A percentile compares a stretch with the other conserved stretches of the same genome.
These are phyloP conservation scores for Rallus crepitans DNA, from an alignment of 2,797 vertebrate species.

Conservation along the genomic window DNA sequence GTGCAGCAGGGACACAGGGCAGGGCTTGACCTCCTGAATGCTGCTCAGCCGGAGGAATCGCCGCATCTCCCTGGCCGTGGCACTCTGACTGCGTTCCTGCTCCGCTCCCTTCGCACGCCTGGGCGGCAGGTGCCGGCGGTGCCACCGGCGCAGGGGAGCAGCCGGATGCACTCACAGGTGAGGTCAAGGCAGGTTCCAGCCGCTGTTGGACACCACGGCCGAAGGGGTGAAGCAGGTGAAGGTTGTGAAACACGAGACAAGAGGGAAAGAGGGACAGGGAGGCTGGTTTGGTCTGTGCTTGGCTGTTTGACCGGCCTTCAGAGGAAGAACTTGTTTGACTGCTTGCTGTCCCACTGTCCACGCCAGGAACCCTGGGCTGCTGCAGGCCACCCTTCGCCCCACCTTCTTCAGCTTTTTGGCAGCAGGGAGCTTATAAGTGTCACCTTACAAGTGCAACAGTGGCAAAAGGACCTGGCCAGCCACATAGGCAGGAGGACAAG, in stretches of 20 bases:
- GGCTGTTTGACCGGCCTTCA: rapidly evolving
- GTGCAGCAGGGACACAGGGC: rapidly evolving
- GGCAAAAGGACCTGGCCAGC: neutral
- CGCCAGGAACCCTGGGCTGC: neutral
- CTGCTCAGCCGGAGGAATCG: neutral
- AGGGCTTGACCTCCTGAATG: neutral
- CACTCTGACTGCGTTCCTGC: rapidly evolving
- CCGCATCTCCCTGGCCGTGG: rapidly evolving
- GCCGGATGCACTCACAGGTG: rapidly evolving
- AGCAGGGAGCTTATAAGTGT: neutral
- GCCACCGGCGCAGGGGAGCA: rapidly evolving
- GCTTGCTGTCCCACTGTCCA: neutral
- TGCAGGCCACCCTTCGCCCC: neutral
- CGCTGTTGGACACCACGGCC: neutral
- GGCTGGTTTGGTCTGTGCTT: neutral
- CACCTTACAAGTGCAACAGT: neutral
- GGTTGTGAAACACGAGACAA: neutral
- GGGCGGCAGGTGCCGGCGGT: rapidly evolving
- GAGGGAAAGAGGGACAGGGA: neutral
- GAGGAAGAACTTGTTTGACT: slow-evolving; percentile 62
- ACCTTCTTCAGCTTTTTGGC: neutral
- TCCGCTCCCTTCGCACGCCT: rapidly evolving
- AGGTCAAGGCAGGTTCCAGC: neutral
- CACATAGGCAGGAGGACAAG: neutral
- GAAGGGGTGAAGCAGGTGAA: rapidly evolving